These are phyloP conservation scores for Platysternon megacephalum DNA, from an alignment of 2,113 vertebrate genomes.

Conservation along the genomic window DNA sequence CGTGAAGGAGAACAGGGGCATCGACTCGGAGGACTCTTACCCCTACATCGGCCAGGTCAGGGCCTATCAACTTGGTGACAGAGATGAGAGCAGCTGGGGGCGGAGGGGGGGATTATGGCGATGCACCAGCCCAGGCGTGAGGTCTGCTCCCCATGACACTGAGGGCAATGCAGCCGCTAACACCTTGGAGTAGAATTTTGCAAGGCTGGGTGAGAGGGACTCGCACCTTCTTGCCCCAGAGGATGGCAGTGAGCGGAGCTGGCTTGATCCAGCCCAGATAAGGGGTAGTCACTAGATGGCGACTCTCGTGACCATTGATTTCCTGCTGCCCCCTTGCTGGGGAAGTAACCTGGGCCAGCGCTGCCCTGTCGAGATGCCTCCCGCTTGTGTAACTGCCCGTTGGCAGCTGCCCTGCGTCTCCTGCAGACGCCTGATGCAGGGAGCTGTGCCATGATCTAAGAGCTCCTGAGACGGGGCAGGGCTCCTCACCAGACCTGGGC, in stretches of 20 bases:
- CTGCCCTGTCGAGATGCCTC: neutral
- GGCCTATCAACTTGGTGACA: accelerated
- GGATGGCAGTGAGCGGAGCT: neutral
- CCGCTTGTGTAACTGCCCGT: too few species aligned
- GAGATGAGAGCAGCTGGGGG: neutral
- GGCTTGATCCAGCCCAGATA: too few species aligned
- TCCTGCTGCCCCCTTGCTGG: neutral
- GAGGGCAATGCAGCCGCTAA: neutral
- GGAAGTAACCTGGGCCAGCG: neutral
- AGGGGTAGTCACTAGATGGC: neutral
- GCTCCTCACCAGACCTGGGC: neutral
- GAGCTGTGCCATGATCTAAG: neutral
- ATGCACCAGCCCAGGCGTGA: neutral
- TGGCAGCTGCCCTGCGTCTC: neutral
- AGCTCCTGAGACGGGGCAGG: neutral
- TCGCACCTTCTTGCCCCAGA: neutral
- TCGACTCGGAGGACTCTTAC: slow-evolving; percentile 91
- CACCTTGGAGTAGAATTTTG: neutral
- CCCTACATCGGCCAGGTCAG: slow-evolving; percentile 90
- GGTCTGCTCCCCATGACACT: neutral
- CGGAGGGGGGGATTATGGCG: accelerated
- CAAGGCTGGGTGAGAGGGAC: neutral
- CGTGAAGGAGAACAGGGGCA: slow-evolving; percentile 88
- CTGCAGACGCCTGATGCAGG: neutral
- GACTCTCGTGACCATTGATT: neutral